Conservation (phyloP, 2,888 invertebrate species). For the Dasysyrphus tricinctus region DNA sequence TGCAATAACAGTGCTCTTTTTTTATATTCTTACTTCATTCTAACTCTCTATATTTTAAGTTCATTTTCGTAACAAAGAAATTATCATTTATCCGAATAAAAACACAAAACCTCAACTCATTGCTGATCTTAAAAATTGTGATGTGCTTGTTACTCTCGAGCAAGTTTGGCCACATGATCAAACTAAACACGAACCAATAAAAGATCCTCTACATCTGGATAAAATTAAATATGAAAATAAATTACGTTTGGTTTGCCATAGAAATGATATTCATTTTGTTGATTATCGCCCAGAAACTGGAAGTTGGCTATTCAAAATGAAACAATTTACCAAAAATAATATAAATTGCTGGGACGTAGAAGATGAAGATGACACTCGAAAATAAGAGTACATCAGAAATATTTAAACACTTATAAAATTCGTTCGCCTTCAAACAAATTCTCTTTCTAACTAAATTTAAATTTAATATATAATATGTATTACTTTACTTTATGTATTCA, state of each 20-base stretch:
- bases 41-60: conserved; percentile 84
- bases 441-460: neutral
- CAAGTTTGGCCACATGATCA: conserved; percentile 96
- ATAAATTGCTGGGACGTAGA: conserved; percentile 95
- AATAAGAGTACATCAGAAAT: conserved; percentile 78
- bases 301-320: conserved; percentile 97
- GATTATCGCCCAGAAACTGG: conserved; percentile 98
- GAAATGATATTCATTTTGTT: conserved; percentile 94
- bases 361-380: conserved; percentile 85
- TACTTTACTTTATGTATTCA: neutral
- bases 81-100: conserved; percentile 97
- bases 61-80: conserved; percentile 96
- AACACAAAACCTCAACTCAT: conserved; percentile 92
- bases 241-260: conserved; percentile 91
- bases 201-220: conserved; percentile 89
- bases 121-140: conserved; percentile 91
- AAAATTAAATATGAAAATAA: conserved; percentile 94
- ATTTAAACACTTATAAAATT: neutral
- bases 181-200: conserved; percentile 90
- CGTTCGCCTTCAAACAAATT: neutral
- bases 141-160: conserved; percentile 96
- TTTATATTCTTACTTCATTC: neutral
- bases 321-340: conserved; percentile 97
- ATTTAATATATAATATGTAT: too few relatives aligned
- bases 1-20: neutral